phyloP scores from a whole-genome alignment of 2,113 vertebrate species.

The Ctenomys sociabilis region DNA sequence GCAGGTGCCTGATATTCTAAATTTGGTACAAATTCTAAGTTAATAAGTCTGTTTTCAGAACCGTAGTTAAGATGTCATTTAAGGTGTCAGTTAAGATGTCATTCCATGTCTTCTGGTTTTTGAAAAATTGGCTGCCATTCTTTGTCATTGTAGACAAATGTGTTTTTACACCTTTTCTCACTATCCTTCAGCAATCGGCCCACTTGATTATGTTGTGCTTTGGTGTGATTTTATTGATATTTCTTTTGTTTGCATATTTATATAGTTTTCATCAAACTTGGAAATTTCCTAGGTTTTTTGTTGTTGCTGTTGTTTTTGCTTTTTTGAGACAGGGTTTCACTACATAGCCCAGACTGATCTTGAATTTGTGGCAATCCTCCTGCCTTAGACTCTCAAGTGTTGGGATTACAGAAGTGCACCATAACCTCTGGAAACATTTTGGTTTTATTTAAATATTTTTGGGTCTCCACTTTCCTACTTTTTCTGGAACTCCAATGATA shows the following conservation, averaged over 20 bases:
- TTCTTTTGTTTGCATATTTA: background rate
- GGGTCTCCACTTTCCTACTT: background rate
- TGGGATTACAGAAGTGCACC: background rate
- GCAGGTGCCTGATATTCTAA: background rate
- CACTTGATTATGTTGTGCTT: background rate
- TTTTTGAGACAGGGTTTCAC: background rate
- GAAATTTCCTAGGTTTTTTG: background rate
- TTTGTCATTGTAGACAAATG: background rate
- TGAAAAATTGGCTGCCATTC: background rate
- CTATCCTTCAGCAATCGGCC: background rate
- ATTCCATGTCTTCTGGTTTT: background rate
- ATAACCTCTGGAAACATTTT: background rate
- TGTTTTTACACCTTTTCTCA: background rate
- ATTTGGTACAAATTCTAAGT: background rate
- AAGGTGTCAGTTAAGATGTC: background rate
- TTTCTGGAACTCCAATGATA: background rate
- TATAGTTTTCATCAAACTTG: background rate
- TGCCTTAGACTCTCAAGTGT: background rate
- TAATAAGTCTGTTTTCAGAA: background rate
- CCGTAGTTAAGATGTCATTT: background rate
- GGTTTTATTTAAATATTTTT: conserved; percentile 31
- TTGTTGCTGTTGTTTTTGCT: background rate
- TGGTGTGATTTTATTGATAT: background rate
- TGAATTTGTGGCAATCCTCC: background rate
- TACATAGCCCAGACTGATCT: background rate